These are phyloP conservation scores for Plagodis pulveraria DNA, from an alignment of 2,888 invertebrate genomes.

Conservation along the genomic window DNA sequence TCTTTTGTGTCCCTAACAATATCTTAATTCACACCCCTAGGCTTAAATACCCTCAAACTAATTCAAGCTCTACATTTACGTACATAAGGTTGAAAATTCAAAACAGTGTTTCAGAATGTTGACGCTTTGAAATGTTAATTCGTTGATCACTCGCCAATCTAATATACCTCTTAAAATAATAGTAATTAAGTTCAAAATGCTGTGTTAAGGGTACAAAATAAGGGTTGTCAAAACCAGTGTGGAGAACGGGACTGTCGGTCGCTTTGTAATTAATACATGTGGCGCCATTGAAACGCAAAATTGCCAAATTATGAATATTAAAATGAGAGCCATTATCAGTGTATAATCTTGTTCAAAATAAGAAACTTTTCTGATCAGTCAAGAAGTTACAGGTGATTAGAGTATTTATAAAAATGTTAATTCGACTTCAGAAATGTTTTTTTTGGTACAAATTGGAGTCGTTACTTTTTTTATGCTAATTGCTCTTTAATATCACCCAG, in stretches of 20 bases:
- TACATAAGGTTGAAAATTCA: conserved; percentile 40
- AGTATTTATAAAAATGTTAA: too few relatives aligned
- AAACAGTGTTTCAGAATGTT: conserved; percentile 12
- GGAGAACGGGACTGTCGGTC: conserved; percentile 66
- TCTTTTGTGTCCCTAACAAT: conserved; percentile 70
- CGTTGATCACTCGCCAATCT: conserved; percentile 31
- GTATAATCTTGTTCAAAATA: conserved; percentile 2
- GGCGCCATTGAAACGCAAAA: conserved; percentile 78
- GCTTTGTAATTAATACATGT: conserved; percentile 81
- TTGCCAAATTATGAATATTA: conserved; percentile 55
- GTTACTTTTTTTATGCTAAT: too few relatives aligned
- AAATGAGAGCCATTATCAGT: conserved; percentile 19
- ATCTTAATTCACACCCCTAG: conserved; percentile 83
- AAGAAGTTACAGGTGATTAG: too few relatives aligned
- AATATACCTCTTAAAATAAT: conserved; percentile 42
- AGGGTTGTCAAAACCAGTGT: conserved; percentile 72
- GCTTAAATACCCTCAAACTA: conserved; percentile 41
- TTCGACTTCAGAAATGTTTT: too few relatives aligned
- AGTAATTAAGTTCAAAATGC: conserved; percentile 41
- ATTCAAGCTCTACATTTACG: conserved; percentile 36
- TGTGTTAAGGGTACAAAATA: conserved; percentile 46
- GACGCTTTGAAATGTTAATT: conserved; percentile 70
- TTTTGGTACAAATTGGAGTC: too few relatives aligned
- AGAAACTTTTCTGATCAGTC: too few relatives aligned
- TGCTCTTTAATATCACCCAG: too few relatives aligned